Percentiles rank a stretch among this genome's conserved stretches.
phyloP scores from a whole-genome alignment of 2,113 vertebrate species.

The Mystacornis crossleyi region DNA sequence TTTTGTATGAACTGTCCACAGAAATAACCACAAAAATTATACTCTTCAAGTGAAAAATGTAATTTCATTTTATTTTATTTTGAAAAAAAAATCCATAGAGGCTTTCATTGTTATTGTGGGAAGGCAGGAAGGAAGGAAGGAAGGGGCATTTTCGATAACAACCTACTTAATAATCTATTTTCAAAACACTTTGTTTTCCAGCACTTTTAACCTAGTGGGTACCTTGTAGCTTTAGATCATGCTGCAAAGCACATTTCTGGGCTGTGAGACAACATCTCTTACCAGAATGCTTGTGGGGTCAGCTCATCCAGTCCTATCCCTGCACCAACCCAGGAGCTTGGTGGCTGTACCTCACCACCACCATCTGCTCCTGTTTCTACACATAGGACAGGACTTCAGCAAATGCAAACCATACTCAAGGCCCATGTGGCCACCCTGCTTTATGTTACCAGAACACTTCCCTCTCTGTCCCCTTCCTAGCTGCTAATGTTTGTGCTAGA shows the following conservation, averaged over 20 bases:
- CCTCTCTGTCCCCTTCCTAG: background rate
- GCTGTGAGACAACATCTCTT: background rate
- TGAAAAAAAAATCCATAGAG: background rate
- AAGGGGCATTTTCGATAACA: background rate
- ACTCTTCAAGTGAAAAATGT: background rate
- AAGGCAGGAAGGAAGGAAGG: background rate
- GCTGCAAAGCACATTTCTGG: background rate
- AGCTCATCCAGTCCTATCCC: background rate
- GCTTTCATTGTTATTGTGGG: background rate
- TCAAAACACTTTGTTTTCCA: background rate
- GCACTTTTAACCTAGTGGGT: background rate
- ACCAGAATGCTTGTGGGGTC: background rate
- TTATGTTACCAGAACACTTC: background rate
- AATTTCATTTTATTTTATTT: background rate
- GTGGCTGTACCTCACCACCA: background rate
- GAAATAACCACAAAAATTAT: background rate
- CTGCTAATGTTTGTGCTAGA: background rate
- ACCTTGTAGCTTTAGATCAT: background rate
- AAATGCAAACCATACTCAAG: background rate
- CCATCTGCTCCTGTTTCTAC: background rate
- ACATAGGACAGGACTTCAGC: background rate
- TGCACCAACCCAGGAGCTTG: background rate
- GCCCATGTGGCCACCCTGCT: background rate
- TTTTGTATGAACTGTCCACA: background rate
- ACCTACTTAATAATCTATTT: background rate